Conservation (phyloP, 2,888 invertebrate species). For the Acanthococcus lagerstroemiae region DNA sequence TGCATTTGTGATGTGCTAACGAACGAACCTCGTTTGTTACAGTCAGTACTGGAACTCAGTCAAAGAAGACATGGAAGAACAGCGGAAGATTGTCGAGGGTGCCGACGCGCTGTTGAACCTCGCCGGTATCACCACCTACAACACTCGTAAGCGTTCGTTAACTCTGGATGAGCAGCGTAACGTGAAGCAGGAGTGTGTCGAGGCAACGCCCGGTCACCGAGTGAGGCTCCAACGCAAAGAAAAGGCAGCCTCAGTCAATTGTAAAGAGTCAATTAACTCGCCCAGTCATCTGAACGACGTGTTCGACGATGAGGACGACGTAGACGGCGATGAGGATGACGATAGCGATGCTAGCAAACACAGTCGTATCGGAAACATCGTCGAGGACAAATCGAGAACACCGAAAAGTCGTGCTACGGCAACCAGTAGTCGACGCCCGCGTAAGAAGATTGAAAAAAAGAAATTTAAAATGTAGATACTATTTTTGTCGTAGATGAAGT, state of each 20-base stretch:
- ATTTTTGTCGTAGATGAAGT: not conserved
- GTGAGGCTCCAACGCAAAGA: conserved; percentile 1
- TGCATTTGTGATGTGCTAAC: too few relatives aligned
- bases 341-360: conserved; percentile 5
- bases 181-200: conserved; percentile 1
- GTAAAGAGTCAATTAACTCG: conserved; percentile 9
- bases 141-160: conserved; percentile 27
- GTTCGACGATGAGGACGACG: conserved; percentile 3
- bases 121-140: conserved; percentile 48
- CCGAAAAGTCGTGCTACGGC: conserved; percentile 11
- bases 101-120: conserved; percentile 68
- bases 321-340: conserved; percentile 3
- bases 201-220: not conserved
- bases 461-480: conserved; percentile 14
- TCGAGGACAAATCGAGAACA: not conserved
- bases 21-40: not conserved
- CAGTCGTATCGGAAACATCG: not conserved
- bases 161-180: not conserved
- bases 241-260: conserved; percentile 7
- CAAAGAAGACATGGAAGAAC: conserved; percentile 47
- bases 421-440: not conserved
- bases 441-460: conserved; percentile 18
- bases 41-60: conserved; percentile 41
- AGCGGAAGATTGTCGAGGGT: conserved; percentile 63
- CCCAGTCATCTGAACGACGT: too few relatives aligned